Percentiles rank a stretch among this genome's conserved stretches.
Conservation (phyloP, 1,140 invertebrate genomes). For the Hyles vespertilio region DNA sequence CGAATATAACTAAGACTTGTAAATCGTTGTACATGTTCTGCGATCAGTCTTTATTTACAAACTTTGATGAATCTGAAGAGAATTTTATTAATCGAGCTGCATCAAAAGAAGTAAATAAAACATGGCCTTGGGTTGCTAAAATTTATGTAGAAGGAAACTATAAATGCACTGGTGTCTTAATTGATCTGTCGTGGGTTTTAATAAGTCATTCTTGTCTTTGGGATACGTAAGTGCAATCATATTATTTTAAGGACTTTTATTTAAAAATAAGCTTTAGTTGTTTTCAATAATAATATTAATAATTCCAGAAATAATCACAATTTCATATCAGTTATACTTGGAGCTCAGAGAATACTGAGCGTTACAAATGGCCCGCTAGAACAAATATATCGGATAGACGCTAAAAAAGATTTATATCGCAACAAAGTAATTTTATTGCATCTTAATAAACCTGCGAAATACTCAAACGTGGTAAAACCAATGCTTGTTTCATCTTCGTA, state of each 20-base stretch:
- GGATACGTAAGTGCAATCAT: slow-evolving; percentile 67
- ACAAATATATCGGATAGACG: slow-evolving; percentile 78
- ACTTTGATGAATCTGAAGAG: slow-evolving; percentile 34
- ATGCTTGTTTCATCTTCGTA: slow-evolving; percentile 68
- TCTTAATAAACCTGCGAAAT: slow-evolving; percentile 73
- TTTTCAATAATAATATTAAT: too few species aligned
- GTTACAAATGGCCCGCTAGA: slow-evolving; percentile 80
- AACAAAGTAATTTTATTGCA: slow-evolving; percentile 78
- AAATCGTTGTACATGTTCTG: slow-evolving; percentile 59
- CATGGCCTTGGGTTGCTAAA: slow-evolving; percentile 83
- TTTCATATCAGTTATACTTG: slow-evolving; percentile 80
- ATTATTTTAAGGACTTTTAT: neutral
- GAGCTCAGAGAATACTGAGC: slow-evolving; percentile 76
- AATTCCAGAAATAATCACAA: slow-evolving; percentile 75
- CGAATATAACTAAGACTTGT: slow-evolving; percentile 63
- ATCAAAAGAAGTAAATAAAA: slow-evolving; percentile 16
- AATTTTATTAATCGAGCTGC: slow-evolving; percentile 22
- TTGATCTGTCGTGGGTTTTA: slow-evolving; percentile 80
- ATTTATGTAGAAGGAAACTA: slow-evolving; percentile 81
- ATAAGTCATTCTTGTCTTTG: slow-evolving; percentile 76
- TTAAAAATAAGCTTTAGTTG: neutral
- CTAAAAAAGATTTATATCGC: slow-evolving; percentile 69
- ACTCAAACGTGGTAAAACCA: slow-evolving; percentile 80
- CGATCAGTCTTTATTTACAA: slow-evolving; percentile 45
- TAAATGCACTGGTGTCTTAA: slow-evolving; percentile 79